phyloP scores from a whole-genome alignment of 2,888 invertebrate species.

The Dynastes maya region DNA sequence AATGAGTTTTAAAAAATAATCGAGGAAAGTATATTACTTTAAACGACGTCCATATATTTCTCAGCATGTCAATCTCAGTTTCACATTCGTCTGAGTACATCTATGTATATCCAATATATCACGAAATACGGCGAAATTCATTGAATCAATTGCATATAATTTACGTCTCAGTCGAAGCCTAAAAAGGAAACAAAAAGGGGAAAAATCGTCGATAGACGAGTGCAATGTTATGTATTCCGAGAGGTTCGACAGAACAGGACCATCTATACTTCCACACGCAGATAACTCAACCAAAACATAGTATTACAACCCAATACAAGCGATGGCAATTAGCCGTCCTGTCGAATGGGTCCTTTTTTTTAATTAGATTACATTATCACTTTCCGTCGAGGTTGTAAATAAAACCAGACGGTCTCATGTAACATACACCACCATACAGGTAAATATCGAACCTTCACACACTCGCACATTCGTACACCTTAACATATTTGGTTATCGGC shows the following conservation, averaged over 20 bases:
- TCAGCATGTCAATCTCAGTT: neutral
- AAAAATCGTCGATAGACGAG: constrained; percentile 49
- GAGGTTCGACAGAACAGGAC: constrained; percentile 56
- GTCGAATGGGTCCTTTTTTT: constrained; percentile 55
- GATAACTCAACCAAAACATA: constrained; percentile 57
- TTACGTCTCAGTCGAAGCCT: constrained; percentile 29
- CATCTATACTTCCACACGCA: constrained; percentile 55
- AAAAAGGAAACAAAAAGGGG: constrained; percentile 34
- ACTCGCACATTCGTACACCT: neutral
- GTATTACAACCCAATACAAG: constrained; percentile 62
- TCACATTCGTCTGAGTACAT: neutral
- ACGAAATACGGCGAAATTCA: constrained; percentile 7
- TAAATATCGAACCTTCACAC: constrained; percentile 11
- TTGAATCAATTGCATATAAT: constrained; percentile 43
- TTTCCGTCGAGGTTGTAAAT: constrained; percentile 50
- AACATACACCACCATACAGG: constrained; percentile 16
- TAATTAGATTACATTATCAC: constrained; percentile 57
- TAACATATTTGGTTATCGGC: constrained; percentile 18
- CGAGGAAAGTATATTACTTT: too few species aligned
- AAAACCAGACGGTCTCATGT: constrained; percentile 48
- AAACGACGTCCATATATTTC: too few species aligned
- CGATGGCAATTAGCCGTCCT: constrained; percentile 61
- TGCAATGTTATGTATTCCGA: constrained; percentile 59
- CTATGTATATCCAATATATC: neutral
- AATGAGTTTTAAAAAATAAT: too few species aligned